Evolutionary conservation across 1,140 invertebrate genomes (phyloP).

Genomic region (Octopus sinensis): DNA sequence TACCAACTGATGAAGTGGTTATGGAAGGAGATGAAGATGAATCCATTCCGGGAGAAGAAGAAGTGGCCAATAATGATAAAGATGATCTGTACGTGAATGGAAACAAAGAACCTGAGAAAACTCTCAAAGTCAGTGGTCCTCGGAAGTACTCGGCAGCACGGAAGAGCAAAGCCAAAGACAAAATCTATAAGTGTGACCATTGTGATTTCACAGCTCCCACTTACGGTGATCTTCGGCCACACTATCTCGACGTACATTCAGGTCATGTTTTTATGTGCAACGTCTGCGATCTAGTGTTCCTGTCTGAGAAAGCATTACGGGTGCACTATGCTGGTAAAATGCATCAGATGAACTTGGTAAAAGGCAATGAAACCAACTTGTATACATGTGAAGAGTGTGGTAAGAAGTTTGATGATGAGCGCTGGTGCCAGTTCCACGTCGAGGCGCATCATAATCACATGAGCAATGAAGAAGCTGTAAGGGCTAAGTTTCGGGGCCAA

Average conservation of each 20-base stretch:
- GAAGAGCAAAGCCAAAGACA: conserved; percentile 17
- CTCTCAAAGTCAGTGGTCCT: background rate
- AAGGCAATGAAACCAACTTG: conserved; percentile 23
- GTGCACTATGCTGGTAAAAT: conserved; percentile 38
- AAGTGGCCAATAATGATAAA: background rate
- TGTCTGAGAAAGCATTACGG: conserved; percentile 42
- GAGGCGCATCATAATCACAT: conserved; percentile 45
- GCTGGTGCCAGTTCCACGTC: conserved; percentile 43
- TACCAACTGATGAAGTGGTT: conserved; percentile 14
- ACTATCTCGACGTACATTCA: conserved; percentile 47
- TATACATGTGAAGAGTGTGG: conserved; percentile 42
- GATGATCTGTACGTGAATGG: background rate
- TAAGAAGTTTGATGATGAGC: conserved; percentile 43
- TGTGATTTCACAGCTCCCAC: conserved; percentile 43
- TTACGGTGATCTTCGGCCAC: conserved; percentile 42
- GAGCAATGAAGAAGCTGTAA: conserved; percentile 37
- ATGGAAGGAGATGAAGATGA: conserved; percentile 12
- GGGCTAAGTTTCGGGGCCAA: conserved; percentile 32
- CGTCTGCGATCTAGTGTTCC: conserved; percentile 42
- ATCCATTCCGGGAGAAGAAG: background rate
- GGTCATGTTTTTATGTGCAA: conserved; percentile 40
- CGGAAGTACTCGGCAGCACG: background rate
- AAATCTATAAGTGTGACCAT: conserved; percentile 41
- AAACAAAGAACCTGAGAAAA: background rate
- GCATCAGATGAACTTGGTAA: conserved; percentile 37